Base-by-base conservation (phyloP, 1,140 invertebrate species). In the Drosophila murphyi region DNA sequence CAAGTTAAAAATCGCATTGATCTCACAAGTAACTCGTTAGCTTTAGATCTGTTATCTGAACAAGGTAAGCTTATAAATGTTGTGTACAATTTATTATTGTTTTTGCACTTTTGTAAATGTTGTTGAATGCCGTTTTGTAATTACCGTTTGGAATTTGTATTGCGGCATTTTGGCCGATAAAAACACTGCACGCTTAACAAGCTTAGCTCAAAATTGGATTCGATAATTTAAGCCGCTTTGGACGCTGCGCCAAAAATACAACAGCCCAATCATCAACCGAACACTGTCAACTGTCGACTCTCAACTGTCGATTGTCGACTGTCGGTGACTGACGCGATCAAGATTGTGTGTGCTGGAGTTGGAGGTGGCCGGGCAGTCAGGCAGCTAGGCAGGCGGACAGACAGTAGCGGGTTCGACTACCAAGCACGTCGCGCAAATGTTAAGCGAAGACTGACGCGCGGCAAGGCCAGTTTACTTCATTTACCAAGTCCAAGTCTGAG, bases 401-500 rank as follows among this genome's bases (percentile, higher is more conserved):
- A 20, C 20, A 20, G 20, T 20, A 20, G 47, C 62, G 34, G 35
- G 32, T 34, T 62, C 48, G 67, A 50, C 43, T 63, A 45, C 7
- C 77, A 70, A 83, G 76, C 62, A 75, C 71, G 64, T 62, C 64
- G 68, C 68, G 72, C 81, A 70, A 83, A 80, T 65, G 80, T 72
- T 74, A 80, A 67, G 75, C 70, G 68, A 52, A 81, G 80, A 89
- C 85, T 89, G 85, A 72, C 77, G 65, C 67, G 80, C 78, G 85
- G 81, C 85, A 89, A 89, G 85, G 85, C 80, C 80, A 80, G 78
- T 51, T 67, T 62, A 89, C 85, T 89, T 88, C 78, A 85, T 89
- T 89, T 89, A 86, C 83, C 82, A 77, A 69, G 50, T 55, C 65
- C 39, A 39, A 54, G 45, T 75, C 37, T 37, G 56, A 73, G 70